A percentile compares a stretch with the other conserved stretches of the same genome.
Conservation (phyloP, 2,113 vertebrate species). For the Atrichornis clamosus region DNA sequence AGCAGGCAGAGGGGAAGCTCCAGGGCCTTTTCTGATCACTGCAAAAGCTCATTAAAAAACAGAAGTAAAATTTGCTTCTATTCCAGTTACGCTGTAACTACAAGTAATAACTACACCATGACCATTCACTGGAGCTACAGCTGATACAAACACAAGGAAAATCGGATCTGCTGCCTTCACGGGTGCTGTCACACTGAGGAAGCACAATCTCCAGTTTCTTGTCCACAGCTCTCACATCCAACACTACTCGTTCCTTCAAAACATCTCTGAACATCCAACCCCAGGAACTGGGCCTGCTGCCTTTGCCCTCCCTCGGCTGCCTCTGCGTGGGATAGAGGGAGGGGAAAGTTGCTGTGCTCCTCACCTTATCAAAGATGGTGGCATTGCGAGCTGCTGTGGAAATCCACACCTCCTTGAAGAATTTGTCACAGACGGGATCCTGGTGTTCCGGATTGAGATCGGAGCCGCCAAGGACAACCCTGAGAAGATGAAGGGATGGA, state of each 20-base stretch:
- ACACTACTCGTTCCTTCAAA: neutral
- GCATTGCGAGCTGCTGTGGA: slow-evolving; percentile 87
- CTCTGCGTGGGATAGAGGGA: neutral
- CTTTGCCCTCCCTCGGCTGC: neutral
- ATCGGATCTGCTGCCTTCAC: neutral
- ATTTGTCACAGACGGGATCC: slow-evolving; percentile 91
- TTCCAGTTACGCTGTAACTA: neutral
- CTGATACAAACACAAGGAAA: neutral
- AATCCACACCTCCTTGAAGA: slow-evolving; percentile 98
- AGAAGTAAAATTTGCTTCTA: neutral
- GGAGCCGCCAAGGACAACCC: slow-evolving; percentile 83
- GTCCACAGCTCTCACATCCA: neutral
- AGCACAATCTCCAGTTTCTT: neutral
- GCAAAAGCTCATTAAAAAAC: neutral
- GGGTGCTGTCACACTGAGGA: neutral
- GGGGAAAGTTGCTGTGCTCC: neutral
- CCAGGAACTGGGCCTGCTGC: neutral
- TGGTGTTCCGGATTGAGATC: slow-evolving; percentile 81
- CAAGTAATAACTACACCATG: accelerated
- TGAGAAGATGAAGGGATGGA: slow-evolving; percentile 41
- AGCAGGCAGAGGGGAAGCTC: neutral
- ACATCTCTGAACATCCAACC: neutral
- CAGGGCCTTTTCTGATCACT: neutral
- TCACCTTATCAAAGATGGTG: slow-evolving; percentile 91
- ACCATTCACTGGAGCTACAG: neutral